Base-by-base conservation (phyloP, 2,113 vertebrate genomes). In the Myiagra hebetior region DNA sequence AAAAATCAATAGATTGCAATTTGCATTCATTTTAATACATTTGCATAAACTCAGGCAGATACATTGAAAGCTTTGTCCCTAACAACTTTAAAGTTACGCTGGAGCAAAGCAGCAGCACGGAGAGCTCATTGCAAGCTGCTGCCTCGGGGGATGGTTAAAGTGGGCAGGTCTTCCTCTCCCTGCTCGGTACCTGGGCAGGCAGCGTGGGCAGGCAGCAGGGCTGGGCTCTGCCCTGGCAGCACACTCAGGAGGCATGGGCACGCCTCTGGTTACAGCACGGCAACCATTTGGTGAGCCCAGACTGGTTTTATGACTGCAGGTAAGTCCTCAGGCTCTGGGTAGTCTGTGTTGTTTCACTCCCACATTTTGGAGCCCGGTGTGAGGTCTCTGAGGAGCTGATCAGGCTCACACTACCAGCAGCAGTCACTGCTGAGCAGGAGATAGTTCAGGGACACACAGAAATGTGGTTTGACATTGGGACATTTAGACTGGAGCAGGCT, bases 1-100 rank as follows among this genome's bases (percentile, higher is more conserved):
- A 93, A 95, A 96, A 96, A 96, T 89, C 93, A 96, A 97, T 97
- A 96, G 96, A 97, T 97, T 97, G 95, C 96, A 97, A 97, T 97
- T 97, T 95, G 96, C 96, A 97, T 97, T 96, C 81, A 96, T 96
- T 95, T 95, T 91, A 94, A 97, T 97, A 96, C 35, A 96, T 97
- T 96, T 97, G 85, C 96, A 97, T 97, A 92, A 95, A 72, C 70
- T 11, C 69, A 68, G 79, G 69, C 79, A 95, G 84, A 95, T 87
- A 90, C 80, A 84, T 92, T 80, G 70, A 87, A 78, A 84, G 83
- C 96, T 95, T 95, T 74, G 72, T 93, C 88, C 92, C 76, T 75
- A 95, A 67, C 82, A 90, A 37, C 62, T 94, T 81, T 81, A 52
- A 93, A 97, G 80, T 95, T 95, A 53, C 15, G 44, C 74, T 87